Evolutionary conservation across 2,888 invertebrate genomes (phyloP), one percentile per base, ranked within the genome.

Genomic region (Dasypolia templi): DNA sequence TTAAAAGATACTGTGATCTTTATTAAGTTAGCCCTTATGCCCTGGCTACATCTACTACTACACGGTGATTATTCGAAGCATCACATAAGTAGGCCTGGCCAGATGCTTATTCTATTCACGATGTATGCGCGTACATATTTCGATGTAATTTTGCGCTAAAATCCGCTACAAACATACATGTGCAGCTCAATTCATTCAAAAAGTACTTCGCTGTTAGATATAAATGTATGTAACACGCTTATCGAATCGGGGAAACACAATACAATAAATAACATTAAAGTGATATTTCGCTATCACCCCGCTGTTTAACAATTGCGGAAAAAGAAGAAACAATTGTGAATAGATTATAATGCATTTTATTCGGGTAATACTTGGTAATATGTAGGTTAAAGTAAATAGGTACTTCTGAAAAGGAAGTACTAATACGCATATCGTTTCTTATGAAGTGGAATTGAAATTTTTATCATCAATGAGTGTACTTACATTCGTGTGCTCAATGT

Each of bases 261-360:
- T n/a, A 64, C 74, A 65, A 56, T 29, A 53, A 12, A 53, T 42
- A 22, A 44, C 29, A 63, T 29, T 55, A 12, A 29, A 19, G 35
- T 64, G 12, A 26, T 51, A 69, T 77, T 77, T 79, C 19, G 14
- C 83, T 70, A 69, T 82, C 64, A 82, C 83, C 70, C 49, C 39
- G 39, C 26, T 26, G 39, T 22, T 55, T 42, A 56, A 72, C 55
- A 51, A 64, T 62, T 68, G 73, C 72, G 62, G 79, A 83, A 71
- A 59, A n/a, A 42, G 11, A 26, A 65, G 58, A 26, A 72, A 72
- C 77, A 77, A 78, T 62, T 56, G 67, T 56, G 76, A 75, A 53
- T 64, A 53, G 26, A 35, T 49, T 65, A 49, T 42, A 32, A 59
- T 53, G 59, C 19, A 42, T 80, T 61, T 61, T 80, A 61, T 49